Evolutionary conservation across 2,888 invertebrate genomes (phyloP).

Genomic region (Pherbina coryleti): DNA sequence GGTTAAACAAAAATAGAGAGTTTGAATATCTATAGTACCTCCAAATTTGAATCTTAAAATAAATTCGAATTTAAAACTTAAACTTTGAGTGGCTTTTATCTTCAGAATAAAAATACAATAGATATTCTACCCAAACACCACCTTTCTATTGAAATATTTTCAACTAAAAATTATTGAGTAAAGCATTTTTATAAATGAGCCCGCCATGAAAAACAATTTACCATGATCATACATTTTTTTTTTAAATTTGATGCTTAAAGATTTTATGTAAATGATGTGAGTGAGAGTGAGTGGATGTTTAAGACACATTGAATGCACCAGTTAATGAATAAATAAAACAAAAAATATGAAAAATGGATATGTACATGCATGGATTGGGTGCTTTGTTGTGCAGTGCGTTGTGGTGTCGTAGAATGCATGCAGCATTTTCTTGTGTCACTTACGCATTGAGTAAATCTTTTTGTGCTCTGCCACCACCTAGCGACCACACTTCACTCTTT

Average conservation of each 20-base stretch:
- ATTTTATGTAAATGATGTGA: neutral
- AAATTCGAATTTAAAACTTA: no score
- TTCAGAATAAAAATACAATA: no score
- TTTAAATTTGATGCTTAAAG: neutral
- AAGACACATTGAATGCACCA: no score
- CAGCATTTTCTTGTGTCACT: conserved; percentile 51
- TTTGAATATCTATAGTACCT: no score
- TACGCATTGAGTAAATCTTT: conserved; percentile 61
- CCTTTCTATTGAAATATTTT: neutral
- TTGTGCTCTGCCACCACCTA: conserved; percentile 66
- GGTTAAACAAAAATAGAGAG: no score
- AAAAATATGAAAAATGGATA: no score
- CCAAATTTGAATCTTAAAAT: no score
- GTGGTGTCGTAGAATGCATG: neutral
- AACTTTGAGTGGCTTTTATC: no score
- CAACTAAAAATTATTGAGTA: neutral
- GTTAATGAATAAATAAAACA: no score
- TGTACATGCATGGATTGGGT: neutral
- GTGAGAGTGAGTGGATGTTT: neutral
- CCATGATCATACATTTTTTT: neutral
- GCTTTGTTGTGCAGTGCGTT: neutral
- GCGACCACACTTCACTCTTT: conserved; percentile 66
- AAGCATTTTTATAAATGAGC: neutral
- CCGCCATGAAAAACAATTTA: no score
- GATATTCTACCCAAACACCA: neutral